Base-by-base conservation (phyloP, 1,140 invertebrate genomes). In the Drosophila kohkoa region DNA sequence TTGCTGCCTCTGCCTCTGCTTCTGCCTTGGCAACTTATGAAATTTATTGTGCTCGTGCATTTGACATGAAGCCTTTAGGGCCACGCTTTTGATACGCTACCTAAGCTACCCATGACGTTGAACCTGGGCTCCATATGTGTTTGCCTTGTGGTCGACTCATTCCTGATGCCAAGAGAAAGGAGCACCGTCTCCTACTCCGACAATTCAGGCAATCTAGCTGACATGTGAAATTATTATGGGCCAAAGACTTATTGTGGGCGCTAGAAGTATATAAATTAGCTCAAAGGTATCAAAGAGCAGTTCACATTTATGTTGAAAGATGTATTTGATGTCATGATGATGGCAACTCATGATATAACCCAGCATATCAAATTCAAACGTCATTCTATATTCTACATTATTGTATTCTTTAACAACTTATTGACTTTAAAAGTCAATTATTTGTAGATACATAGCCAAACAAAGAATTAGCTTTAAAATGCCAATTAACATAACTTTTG, bases 31-130 rank as follows among this genome's bases (percentile, higher is more conserved):
- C 43, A 55, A 66, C 70, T 77, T 68, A 65, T 76, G 71, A 86
- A 87, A 87, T 86, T 86, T 86, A 86, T 86, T 87, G 72, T 62
- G 75, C 69, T 86, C 82, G 60, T 86, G 82, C 82, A 87, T 82
- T 87, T 86, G 82, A 86, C 82, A 82, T 85, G 82, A 85, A 85
- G 82, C 82, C 82, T 87, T 87, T 66, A 72, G 79, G 82, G 82
- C 71, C 25, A 79, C 52, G 64, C 60, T 76, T 82, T 82, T 82
- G 79, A 87, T 79, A 73, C 79, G 59, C 70, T 49, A 73, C 62
- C 57, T 51, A 41, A 77, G 35, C 35, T 38, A 38, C 43, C 13
- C 58, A 20, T 28, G 16, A 65, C 54, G 43, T n/a, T 10, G 20
- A 60, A 52, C 32, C 45, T 15, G 35, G 46, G 55, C 2, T 58